A percentile compares a stretch with the other conserved stretches of the same genome.
Evolutionary conservation across 2,113 vertebrate species (phyloP).

Genomic region (Jacana jacana): DNA sequence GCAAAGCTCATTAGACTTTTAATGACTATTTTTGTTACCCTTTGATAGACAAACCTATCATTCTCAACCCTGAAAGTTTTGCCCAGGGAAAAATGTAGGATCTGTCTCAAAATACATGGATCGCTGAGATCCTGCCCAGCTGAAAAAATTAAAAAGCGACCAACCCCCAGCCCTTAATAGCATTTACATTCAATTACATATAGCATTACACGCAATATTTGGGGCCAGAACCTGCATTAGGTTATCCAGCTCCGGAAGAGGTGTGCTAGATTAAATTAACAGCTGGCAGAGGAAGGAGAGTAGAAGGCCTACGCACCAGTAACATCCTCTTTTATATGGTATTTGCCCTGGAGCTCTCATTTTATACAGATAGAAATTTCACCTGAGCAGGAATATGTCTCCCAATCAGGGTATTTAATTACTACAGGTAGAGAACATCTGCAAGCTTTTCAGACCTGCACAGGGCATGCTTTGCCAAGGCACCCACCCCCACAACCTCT

Average conservation of each 20-base stretch:
- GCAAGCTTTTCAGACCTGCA: background rate
- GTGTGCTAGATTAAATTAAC: background rate
- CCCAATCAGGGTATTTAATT: background rate
- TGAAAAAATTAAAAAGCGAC: background rate
- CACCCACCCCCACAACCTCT: background rate
- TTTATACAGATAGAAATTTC: background rate
- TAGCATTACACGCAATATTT: background rate
- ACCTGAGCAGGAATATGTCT: background rate
- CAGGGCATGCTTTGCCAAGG: background rate
- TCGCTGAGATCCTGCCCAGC: background rate
- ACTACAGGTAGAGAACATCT: background rate
- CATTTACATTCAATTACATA: background rate
- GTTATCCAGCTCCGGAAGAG: background rate
- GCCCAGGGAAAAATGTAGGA: background rate
- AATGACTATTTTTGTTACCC: background rate
- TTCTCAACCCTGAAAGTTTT: background rate
- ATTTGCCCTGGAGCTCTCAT: background rate
- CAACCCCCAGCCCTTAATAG: background rate
- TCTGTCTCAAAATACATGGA: background rate
- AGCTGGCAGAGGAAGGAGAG: background rate
- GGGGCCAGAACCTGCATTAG: background rate
- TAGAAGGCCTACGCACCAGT: background rate
- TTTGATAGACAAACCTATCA: slow-evolving; percentile 21
- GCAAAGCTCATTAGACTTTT: slow-evolving; percentile 11
- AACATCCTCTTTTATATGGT: background rate